A percentile compares a stretch with the other conserved stretches of the same genome.
Evolutionary conservation across 2,888 invertebrate species (phyloP).

Genomic region (Leucania comma): DNA sequence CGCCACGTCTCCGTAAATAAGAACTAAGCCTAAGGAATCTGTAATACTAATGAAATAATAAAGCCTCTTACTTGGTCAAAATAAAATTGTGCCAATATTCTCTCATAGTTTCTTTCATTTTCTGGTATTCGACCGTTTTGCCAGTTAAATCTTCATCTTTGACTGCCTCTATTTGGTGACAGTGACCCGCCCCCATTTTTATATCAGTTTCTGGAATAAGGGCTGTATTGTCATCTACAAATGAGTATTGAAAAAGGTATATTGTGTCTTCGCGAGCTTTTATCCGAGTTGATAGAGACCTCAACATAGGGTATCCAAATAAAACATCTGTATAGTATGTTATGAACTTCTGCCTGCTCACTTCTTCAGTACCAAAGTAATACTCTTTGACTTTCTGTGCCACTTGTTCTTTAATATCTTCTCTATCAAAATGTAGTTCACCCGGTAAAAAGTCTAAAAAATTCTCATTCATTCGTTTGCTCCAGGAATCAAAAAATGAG

Average conservation of each 20-base stretch:
- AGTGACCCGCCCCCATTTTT: constrained; percentile 68
- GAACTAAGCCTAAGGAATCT: neutral
- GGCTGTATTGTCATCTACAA: constrained; percentile 61
- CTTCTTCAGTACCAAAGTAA: constrained; percentile 71
- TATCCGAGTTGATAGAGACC: constrained; percentile 64
- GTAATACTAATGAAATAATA: neutral
- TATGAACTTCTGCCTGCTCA: constrained; percentile 57
- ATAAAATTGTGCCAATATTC: constrained; percentile 68
- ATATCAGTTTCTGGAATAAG: constrained; percentile 62
- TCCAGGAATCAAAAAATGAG: constrained; percentile 60
- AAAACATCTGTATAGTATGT: constrained; percentile 77
- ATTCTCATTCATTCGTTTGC: constrained; percentile 66
- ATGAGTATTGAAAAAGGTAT: constrained; percentile 74
- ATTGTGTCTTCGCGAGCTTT: constrained; percentile 66
- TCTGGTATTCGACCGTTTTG: constrained; percentile 52
- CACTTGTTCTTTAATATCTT: constrained; percentile 64
- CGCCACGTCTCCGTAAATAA: too few species aligned
- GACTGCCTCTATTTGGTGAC: constrained; percentile 64
- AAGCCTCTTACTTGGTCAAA: constrained; percentile 63
- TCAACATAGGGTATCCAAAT: constrained; percentile 71
- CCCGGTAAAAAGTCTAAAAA: constrained; percentile 73
- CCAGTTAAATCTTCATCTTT: constrained; percentile 43
- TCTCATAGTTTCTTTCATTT: constrained; percentile 57
- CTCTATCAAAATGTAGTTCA: constrained; percentile 70
- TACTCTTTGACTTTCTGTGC: constrained; percentile 67